phyloP scores from a whole-genome alignment of 1,140 invertebrate species.

The Sarcophaga peregrina region DNA sequence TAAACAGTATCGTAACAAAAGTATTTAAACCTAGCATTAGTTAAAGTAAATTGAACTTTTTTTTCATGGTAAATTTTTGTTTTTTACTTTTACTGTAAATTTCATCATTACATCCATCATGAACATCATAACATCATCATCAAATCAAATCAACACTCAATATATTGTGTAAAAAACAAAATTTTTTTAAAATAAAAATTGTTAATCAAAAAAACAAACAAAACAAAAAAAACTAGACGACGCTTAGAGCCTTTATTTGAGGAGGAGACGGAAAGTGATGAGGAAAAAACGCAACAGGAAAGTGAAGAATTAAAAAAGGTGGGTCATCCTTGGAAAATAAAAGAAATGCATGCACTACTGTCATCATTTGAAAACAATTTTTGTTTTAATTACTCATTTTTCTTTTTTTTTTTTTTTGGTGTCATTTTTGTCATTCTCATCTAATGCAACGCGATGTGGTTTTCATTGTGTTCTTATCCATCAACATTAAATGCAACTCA shows the following conservation, averaged over 20 bases:
- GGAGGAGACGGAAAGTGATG: conserved; percentile 71
- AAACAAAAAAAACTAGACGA: conserved; percentile 63
- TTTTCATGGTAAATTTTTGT: background rate
- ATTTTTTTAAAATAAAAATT: conserved; percentile 39
- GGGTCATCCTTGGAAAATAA: conserved; percentile 56
- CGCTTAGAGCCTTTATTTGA: conserved; percentile 76
- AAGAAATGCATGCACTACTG: conserved; percentile 21
- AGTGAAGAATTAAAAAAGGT: conserved; percentile 66
- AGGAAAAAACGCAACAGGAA: conserved; percentile 65
- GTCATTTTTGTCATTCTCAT: background rate
- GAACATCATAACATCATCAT: background rate
- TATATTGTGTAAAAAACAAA: no score
- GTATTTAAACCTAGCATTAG: no score
- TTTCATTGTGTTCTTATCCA: no score
- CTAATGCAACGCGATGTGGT: no score
- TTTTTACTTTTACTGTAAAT: conserved; percentile 2
- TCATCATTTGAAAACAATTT: background rate
- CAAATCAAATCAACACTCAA: background rate
- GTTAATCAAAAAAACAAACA: conserved; percentile 43
- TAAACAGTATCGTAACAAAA: no score
- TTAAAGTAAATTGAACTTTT: no score
- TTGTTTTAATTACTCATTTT: conserved; percentile 12
- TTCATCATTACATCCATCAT: background rate
- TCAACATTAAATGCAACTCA: no score
- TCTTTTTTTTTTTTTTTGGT: background rate